Evolutionary conservation across 2,113 vertebrate genomes (phyloP).

Genomic region (Pachycephala philippinensis): DNA sequence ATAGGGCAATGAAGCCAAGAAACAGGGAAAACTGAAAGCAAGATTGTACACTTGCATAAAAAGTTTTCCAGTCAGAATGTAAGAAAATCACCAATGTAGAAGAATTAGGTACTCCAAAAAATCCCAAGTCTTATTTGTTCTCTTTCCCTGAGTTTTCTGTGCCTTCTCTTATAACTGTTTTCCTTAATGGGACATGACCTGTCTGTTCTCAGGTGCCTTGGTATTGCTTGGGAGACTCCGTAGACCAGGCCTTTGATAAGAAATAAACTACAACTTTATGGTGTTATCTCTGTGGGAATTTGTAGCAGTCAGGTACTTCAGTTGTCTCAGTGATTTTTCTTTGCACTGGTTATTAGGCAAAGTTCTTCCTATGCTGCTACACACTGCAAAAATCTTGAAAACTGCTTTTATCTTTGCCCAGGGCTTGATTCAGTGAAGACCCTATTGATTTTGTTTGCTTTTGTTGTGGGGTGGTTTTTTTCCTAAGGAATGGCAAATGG

Average conservation of each 20-base stretch:
- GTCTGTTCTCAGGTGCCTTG: neutral
- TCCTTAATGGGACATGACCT: neutral
- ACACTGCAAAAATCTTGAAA: neutral
- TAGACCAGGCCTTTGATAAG: neutral
- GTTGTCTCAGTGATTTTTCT: neutral
- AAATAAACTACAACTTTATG: neutral
- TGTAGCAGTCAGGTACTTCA: neutral
- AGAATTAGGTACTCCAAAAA: neutral
- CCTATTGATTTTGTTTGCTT: neutral
- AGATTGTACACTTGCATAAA: neutral
- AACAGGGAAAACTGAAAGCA: neutral
- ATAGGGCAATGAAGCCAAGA: neutral
- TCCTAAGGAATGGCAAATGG: neutral
- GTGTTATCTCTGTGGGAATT: neutral
- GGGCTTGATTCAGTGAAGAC: neutral
- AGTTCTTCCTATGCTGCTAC: neutral
- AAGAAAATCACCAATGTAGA: neutral
- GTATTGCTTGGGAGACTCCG: neutral
- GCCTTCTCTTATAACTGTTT: neutral
- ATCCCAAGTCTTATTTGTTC: accelerated
- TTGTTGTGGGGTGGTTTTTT: neutral
- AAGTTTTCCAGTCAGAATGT: neutral
- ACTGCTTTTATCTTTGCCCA: neutral
- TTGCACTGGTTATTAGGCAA: neutral
- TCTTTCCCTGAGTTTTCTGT: neutral